Percentiles rank a stretch among this genome's conserved stretches.
Evolutionary conservation across 2,888 invertebrate genomes (phyloP).

Genomic region (Linnaemya vulpina): DNA sequence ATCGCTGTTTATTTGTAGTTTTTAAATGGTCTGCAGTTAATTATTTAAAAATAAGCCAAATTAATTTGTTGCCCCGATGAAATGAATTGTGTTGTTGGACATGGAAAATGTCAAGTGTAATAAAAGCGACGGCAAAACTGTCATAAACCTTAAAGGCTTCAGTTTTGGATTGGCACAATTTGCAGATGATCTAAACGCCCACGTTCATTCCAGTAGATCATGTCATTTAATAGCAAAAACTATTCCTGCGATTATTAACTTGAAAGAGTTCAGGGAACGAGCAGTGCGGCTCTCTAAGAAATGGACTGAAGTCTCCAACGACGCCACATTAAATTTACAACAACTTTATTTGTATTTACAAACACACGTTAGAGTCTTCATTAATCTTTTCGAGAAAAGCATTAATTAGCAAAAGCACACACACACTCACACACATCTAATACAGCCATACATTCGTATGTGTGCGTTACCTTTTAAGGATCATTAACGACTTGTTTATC

Average conservation of each 20-base stretch:
- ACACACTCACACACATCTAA: slow-evolving; percentile 7
- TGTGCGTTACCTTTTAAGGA: slow-evolving; percentile 46
- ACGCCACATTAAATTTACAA: neutral
- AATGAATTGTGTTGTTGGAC: neutral
- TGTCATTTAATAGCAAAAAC: too few species aligned
- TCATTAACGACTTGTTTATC: slow-evolving; percentile 69
- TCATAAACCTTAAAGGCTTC: neutral
- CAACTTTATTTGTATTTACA: neutral
- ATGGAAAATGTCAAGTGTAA: neutral
- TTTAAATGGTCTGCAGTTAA: slow-evolving; percentile 26
- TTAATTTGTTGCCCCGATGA: neutral
- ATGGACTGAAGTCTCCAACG: too few species aligned
- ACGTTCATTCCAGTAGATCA: too few species aligned
- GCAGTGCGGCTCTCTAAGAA: too few species aligned
- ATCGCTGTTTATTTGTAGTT: slow-evolving; percentile 12
- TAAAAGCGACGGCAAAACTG: neutral
- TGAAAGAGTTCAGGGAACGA: too few species aligned
- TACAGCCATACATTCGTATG: too few species aligned
- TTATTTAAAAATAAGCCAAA: slow-evolving; percentile 14
- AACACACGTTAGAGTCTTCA: neutral
- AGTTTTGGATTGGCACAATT: too few species aligned
- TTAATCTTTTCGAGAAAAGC: slow-evolving; percentile 18
- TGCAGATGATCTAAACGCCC: too few species aligned
- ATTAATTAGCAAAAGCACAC: slow-evolving; percentile 44
- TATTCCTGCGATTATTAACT: too few species aligned